A percentile compares a stretch with the other conserved stretches of the same genome.
Evolutionary conservation across 2,888 invertebrate genomes (phyloP).

Genomic region (Oligia strigilis): DNA sequence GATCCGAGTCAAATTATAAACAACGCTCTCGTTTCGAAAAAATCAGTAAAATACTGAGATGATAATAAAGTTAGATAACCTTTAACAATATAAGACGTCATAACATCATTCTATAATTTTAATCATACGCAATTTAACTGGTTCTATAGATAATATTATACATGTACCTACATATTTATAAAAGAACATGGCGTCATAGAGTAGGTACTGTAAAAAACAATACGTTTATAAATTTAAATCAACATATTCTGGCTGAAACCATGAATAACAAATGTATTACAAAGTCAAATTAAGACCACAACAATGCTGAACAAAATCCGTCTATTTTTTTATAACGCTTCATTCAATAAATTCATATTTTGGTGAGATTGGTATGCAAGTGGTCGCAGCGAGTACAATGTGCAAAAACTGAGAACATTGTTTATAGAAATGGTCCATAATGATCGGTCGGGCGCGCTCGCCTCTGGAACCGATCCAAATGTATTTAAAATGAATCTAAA

Average conservation of each 20-base stretch:
- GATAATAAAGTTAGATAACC: constrained; percentile 50
- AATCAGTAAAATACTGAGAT: constrained; percentile 7
- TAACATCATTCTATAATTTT: constrained; percentile 26
- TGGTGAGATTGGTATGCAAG: constrained; percentile 21
- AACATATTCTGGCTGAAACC: constrained; percentile 17
- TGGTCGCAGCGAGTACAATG: constrained; percentile 16
- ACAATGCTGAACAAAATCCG: neutral
- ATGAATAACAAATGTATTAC: constrained; percentile 29
- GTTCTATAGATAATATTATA: constrained; percentile 15
- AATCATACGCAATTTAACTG: constrained; percentile 33
- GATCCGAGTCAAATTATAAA: neutral
- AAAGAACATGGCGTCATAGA: constrained; percentile 25
- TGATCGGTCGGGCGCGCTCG: constrained; percentile 18
- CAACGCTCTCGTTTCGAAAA: neutral
- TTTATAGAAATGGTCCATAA: constrained; percentile 43
- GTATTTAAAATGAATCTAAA: constrained; percentile 72
- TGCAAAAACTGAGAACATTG: constrained; percentile 43
- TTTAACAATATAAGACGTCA: constrained; percentile 46
- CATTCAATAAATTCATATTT: constrained; percentile 37
- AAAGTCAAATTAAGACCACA: constrained; percentile 29
- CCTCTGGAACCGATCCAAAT: constrained; percentile 74
- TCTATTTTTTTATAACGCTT: neutral
- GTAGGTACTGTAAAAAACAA: constrained; percentile 9
- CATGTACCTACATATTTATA: neutral
- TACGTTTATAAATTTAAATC: constrained; percentile 8